These are phyloP conservation scores for Neuroterus valhalla DNA, from an alignment of 1,140 invertebrate species.

Conservation along the genomic window DNA sequence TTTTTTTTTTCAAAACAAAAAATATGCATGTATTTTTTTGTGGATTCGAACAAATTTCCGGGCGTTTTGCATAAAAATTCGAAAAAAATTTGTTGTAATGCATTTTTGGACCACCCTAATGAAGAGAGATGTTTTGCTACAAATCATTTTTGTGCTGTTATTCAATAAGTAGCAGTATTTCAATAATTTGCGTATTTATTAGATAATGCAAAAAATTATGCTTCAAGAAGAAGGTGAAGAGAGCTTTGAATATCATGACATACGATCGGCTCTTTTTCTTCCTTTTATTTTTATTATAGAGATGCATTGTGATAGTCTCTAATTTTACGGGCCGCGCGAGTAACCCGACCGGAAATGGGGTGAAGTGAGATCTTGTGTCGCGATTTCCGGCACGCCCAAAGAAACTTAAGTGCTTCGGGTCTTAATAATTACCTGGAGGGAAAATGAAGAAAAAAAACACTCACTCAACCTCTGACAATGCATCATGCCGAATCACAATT, in stretches of 20 bases:
- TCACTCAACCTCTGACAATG: background rate
- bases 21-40: too few species aligned
- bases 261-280: slow-evolving; percentile 6
- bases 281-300: slow-evolving; percentile 4
- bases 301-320: slow-evolving; percentile 18
- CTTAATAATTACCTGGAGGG: slow-evolving; percentile 45
- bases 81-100: too few species aligned
- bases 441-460: background rate
- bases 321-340: slow-evolving; percentile 22
- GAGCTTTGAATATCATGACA: slow-evolving; percentile 3
- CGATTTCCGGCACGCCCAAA: slow-evolving; percentile 53
- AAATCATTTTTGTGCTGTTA: background rate
- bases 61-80: too few species aligned
- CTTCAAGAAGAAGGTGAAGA: background rate
- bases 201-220: background rate
- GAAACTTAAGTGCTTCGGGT: slow-evolving; percentile 48
- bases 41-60: too few species aligned
- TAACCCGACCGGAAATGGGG: slow-evolving; percentile 47
- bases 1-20: too few species aligned
- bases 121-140: slow-evolving; percentile 5
- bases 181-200: background rate
- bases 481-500: background rate
- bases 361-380: slow-evolving; percentile 55
- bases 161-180: background rate
- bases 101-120: too few species aligned